Percentiles rank a stretch among this genome's conserved stretches.
phyloP scores from a whole-genome alignment of 2,888 invertebrate species.

The Heteropelma amictum region DNA sequence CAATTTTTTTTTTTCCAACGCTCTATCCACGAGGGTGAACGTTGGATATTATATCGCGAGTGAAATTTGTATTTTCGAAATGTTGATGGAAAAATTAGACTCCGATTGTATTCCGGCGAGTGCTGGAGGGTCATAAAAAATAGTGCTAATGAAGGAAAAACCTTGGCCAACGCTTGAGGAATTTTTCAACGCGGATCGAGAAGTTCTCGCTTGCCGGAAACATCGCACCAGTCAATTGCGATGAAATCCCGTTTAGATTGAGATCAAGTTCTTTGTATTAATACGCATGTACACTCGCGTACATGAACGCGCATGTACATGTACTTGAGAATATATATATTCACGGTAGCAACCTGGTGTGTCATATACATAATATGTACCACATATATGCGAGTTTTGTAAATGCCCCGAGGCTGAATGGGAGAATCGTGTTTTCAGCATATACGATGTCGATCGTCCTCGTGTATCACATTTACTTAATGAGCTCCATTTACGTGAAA shows the following conservation, averaged over 20 bases:
- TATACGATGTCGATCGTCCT: conserved; percentile 19
- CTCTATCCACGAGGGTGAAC: too few relatives aligned
- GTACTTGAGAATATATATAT: background rate
- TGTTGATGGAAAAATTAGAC: background rate
- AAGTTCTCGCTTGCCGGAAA: too few relatives aligned
- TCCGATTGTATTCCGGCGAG: background rate
- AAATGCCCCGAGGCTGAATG: background rate
- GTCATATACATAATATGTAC: background rate
- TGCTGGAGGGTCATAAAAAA: too few relatives aligned
- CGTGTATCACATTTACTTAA: background rate
- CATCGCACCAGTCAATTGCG: too few relatives aligned
- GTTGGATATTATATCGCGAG: background rate
- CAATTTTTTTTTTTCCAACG: too few relatives aligned
- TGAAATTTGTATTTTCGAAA: background rate
- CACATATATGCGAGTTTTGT: background rate
- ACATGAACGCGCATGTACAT: conserved; percentile 10
- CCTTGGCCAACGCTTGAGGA: too few relatives aligned
- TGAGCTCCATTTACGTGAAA: background rate
- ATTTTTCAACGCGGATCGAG: too few relatives aligned
- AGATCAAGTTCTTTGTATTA: too few relatives aligned
- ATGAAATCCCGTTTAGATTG: too few relatives aligned
- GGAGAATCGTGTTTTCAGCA: conserved; percentile 16
- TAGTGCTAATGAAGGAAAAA: too few relatives aligned
- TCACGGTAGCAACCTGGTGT: too few relatives aligned
- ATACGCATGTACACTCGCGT: too few relatives aligned